These are phyloP conservation scores for Dromiciops gliroides DNA, from an alignment of 2,113 vertebrate genomes.

Conservation along the genomic window DNA sequence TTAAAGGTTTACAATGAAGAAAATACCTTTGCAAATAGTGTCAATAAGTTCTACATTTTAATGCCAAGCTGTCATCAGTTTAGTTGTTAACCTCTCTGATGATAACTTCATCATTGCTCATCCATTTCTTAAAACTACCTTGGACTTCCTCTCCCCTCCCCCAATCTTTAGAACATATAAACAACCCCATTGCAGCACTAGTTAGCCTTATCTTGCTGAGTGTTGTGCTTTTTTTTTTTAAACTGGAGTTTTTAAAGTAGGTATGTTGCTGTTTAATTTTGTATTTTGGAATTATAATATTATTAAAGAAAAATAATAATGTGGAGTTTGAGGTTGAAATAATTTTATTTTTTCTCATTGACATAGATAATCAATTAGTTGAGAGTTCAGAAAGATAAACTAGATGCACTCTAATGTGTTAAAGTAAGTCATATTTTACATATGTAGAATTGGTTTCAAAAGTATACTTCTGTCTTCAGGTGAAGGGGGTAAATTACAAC, in stretches of 20 bases:
- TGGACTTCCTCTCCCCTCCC: neutral
- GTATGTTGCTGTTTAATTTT: neutral
- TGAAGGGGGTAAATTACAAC: too few relatives aligned
- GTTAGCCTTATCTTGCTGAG: neutral
- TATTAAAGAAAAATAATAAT: neutral
- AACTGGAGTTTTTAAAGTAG: conserved; percentile 28
- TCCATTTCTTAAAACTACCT: neutral
- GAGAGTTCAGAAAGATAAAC: too few relatives aligned
- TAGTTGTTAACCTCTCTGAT: conserved; percentile 62
- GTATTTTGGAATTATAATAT: neutral
- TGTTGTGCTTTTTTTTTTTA: conserved; percentile 26
- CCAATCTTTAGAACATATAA: neutral
- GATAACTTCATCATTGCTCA: conserved; percentile 55
- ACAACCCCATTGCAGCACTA: neutral
- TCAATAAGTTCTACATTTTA: conserved; percentile 59
- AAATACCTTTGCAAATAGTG: conserved; percentile 68
- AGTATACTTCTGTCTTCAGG: too few relatives aligned
- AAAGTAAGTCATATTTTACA: too few relatives aligned
- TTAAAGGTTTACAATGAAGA: conserved; percentile 64
- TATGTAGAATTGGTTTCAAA: too few relatives aligned
- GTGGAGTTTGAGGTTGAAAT: neutral
- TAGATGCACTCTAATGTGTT: too few relatives aligned
- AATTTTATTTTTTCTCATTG: neutral
- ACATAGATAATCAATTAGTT: neutral
- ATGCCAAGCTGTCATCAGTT: conserved; percentile 57